These are phyloP conservation scores for Psittacara wagleri DNA, from an alignment of 2,113 vertebrate genomes.

Conservation along the genomic window DNA sequence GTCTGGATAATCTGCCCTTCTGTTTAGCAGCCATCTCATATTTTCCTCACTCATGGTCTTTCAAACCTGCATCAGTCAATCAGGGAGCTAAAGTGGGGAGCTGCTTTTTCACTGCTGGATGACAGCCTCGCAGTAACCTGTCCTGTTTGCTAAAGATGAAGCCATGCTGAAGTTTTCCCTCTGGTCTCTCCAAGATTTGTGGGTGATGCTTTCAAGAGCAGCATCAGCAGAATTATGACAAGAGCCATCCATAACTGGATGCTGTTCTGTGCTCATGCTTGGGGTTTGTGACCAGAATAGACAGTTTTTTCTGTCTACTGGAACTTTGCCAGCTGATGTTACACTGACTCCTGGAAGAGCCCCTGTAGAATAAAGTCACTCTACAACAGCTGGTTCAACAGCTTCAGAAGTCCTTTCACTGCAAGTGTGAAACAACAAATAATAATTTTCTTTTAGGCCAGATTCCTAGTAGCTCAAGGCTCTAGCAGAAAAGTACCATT, in stretches of 20 bases:
- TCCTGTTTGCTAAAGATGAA: background rate
- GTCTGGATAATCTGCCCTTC: background rate
- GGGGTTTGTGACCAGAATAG: background rate
- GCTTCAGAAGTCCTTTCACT: background rate
- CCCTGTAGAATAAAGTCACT: background rate
- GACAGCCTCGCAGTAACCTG: background rate
- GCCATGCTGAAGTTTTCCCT: background rate
- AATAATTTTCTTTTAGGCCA: background rate
- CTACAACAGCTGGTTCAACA: background rate
- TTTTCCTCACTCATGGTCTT: background rate
- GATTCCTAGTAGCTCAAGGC: background rate
- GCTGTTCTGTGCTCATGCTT: background rate
- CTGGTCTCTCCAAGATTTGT: background rate
- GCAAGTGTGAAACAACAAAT: background rate
- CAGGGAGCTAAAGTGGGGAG: background rate
- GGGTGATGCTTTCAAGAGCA: background rate
- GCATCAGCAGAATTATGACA: background rate
- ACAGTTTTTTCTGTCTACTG: background rate
- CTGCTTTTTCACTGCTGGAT: background rate
- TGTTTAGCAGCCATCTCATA: background rate
- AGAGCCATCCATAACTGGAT: background rate
- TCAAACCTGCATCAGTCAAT: background rate
- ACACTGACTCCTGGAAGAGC: background rate
- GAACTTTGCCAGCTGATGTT: background rate
- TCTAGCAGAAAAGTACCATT: background rate